Evolutionary conservation across 2,797 vertebrate genomes (phyloP).

Genomic region (Fistularia commersonii): DNA sequence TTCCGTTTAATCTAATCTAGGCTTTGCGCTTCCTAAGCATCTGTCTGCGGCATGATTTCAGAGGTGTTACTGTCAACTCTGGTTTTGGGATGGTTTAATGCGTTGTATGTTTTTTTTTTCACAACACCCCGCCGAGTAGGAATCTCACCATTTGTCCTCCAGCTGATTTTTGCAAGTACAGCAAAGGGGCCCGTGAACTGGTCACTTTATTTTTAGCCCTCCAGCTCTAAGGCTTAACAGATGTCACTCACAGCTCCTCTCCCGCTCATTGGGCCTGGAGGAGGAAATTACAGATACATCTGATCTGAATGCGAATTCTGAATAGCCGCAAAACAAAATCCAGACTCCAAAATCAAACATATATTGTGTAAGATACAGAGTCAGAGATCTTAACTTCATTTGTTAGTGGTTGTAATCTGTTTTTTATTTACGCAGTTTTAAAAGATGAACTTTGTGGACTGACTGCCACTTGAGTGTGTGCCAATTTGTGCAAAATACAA

Average conservation of each 20-base stretch:
- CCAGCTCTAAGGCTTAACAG: slow-evolving; percentile 70
- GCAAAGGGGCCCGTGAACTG: slow-evolving; percentile 50
- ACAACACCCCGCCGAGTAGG: slow-evolving; percentile 38
- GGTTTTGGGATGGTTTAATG: slow-evolving; percentile 2
- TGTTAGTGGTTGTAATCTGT: too few species aligned
- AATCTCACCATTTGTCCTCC: slow-evolving; percentile 72
- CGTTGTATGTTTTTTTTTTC: slow-evolving; percentile 15
- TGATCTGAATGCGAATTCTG: slow-evolving; percentile 8
- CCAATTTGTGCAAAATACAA: too few species aligned
- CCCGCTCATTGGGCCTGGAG: slow-evolving; percentile 26
- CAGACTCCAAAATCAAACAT: not conserved
- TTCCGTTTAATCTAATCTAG: slow-evolving; percentile 53
- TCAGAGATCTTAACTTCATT: too few species aligned
- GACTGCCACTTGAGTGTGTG: too few species aligned
- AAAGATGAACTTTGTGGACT: too few species aligned
- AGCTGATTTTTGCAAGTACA: slow-evolving; percentile 72
- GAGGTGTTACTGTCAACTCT: slow-evolving; percentile 19
- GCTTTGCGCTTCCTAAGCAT: slow-evolving; percentile 17
- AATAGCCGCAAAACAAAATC: not conserved
- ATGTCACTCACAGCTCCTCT: slow-evolving; percentile 66
- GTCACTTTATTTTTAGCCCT: slow-evolving; percentile 72
- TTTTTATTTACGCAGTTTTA: too few species aligned
- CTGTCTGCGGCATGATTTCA: slow-evolving; percentile 7
- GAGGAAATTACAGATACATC: slow-evolving; percentile 11
- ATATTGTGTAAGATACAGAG: not conserved